Conservation (phyloP, 2,888 invertebrate species). For the Standfussiana lucernea region DNA sequence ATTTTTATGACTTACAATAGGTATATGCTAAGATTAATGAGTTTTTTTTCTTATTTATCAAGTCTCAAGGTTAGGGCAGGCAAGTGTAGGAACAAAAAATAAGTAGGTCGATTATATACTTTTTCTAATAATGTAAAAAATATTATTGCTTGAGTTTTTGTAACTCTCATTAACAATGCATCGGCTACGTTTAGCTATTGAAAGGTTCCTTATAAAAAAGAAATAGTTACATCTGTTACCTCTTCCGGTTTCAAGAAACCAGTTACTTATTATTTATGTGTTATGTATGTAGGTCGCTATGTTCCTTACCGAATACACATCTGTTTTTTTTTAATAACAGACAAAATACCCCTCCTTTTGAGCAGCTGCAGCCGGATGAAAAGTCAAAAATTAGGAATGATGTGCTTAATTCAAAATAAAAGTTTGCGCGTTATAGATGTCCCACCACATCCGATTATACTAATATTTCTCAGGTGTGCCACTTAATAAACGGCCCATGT, state of each 20-base stretch:
- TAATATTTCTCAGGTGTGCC: neutral
- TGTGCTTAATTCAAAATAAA: neutral
- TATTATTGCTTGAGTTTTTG: constrained; percentile 40
- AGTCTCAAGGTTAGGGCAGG: constrained; percentile 17
- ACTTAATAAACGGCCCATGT: neutral
- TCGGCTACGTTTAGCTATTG: constrained; percentile 1
- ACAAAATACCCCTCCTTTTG: too few relatives aligned
- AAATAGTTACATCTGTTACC: constrained; percentile 12
- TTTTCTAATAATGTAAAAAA: constrained; percentile 38
- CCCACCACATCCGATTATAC: neutral
- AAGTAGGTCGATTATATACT: constrained; percentile 42
- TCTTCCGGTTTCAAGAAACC: constrained; percentile 21
- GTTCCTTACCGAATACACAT: neutral
- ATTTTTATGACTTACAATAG: constrained; percentile 30
- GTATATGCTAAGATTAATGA: constrained; percentile 30
- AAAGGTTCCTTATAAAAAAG: constrained; percentile 1
- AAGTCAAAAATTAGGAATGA: too few relatives aligned
- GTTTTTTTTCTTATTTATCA: constrained; percentile 4
- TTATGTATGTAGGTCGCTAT: neutral
- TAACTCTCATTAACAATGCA: constrained; percentile 23
- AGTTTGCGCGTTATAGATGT: neutral
- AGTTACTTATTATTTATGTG: neutral
- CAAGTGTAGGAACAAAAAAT: constrained; percentile 34
- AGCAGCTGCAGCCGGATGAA: too few relatives aligned
- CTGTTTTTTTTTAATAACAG: neutral